Base-by-base conservation (phyloP, 2,797 vertebrate genomes). In the Coilia nasus region DNA sequence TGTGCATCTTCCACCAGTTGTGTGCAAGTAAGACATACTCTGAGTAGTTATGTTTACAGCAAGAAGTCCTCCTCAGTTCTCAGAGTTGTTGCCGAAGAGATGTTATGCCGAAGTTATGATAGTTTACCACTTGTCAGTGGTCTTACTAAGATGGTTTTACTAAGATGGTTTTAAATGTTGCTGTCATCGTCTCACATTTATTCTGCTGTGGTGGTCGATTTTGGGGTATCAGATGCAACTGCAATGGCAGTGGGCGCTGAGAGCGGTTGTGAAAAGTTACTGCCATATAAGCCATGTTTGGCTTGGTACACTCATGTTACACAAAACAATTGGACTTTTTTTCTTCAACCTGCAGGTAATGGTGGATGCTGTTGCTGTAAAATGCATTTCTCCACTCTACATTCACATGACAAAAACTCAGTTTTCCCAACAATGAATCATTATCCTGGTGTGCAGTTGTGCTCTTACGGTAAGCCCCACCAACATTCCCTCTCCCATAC, bases 1-100 rank as follows among this genome's bases (percentile, higher is more conserved):
- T 93, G 91, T 94, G 92, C 85, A 91, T 90, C 93, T 94, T 93
- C 78, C 56, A 60, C 19, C 25, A 19, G 31, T 7, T 17, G 3
- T 41, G 1, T 78, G 71, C 23, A 78, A 19, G 31, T 12, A 41
- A 19, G 35, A 41, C 71, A 21, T 78, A 41, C 41, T 44, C 12
- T 28, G 28, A 31, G 25, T 78, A 19, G 14, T 21, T 71, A 35
- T 78, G 71, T 78, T 44, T 78, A 78, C 31, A 78, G 71, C 35
- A 44, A 78, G 17, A 75, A 28, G 67, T 35, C 67, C 6, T 44
- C 3, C 6, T 44, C 3, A 41, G 31, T 78, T 44, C 7, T 19
- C 71, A 35, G 64, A 44, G 19, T 9, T 21, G 71, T 44, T 44
- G 35, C 31, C 17, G 35, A 78, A 17, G 4, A 6, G 19, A 9